phyloP scores from a whole-genome alignment of 2,888 invertebrate genomes.

The Hyposoter didymator region DNA sequence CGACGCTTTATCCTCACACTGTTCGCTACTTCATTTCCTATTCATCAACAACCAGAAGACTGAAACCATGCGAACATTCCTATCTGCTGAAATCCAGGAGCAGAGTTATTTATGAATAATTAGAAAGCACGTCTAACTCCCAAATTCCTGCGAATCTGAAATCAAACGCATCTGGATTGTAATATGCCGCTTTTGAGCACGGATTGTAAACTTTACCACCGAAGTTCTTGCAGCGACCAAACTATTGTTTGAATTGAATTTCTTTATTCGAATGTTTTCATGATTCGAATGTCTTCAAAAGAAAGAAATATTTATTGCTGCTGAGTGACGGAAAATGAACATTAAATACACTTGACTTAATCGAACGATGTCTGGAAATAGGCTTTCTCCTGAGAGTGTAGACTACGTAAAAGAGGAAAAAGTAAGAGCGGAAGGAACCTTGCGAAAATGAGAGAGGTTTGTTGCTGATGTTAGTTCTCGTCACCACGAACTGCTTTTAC shows the following conservation, averaged over 20 bases:
- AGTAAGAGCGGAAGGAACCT: conserved; percentile 43
- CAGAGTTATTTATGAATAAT: conserved; percentile 10
- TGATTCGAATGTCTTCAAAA: neutral
- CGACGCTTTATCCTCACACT: conserved; percentile 26
- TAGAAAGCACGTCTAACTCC: conserved; percentile 26
- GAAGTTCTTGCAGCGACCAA: neutral
- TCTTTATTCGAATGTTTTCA: neutral
- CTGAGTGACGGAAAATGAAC: neutral
- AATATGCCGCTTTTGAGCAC: neutral
- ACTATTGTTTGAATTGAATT: neutral
- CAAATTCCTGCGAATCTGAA: neutral
- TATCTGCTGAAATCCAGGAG: conserved; percentile 23
- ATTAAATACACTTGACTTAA: neutral
- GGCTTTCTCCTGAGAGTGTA: neutral
- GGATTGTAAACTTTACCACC: too few relatives aligned
- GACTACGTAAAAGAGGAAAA: conserved; percentile 4
- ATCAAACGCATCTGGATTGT: neutral
- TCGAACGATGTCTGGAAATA: neutral
- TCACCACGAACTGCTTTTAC: conserved; percentile 46
- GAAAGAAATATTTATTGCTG: too few relatives aligned
- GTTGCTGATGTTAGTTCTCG: conserved; percentile 50
- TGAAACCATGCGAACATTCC: conserved; percentile 32
- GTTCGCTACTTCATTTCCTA: conserved; percentile 2
- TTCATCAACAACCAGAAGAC: conserved; percentile 25
- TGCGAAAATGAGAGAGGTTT: conserved; percentile 50